Evolutionary conservation across 2,888 invertebrate genomes (phyloP).

Genomic region (Crematogaster levior): DNA sequence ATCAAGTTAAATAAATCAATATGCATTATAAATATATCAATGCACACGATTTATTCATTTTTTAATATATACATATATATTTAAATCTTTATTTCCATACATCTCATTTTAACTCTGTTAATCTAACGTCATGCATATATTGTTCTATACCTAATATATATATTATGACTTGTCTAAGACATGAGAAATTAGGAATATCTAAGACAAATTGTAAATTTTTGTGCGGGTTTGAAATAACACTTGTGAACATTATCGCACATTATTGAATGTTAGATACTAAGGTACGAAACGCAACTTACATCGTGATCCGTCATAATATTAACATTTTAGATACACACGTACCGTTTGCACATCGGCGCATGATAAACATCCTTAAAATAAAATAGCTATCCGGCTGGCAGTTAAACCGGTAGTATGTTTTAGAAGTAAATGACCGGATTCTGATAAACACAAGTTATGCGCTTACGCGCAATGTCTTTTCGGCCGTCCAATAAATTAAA

Average conservation of each 20-base stretch:
- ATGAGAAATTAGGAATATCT: neutral
- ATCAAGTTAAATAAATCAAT: neutral
- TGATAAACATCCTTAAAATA: conserved; percentile 75
- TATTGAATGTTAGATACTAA: conserved; percentile 18
- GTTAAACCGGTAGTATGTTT: conserved; percentile 79
- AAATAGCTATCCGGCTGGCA: conserved; percentile 74
- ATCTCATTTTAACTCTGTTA: neutral
- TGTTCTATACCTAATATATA: neutral
- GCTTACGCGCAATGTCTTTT: conserved; percentile 80
- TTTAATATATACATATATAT: neutral
- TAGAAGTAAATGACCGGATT: conserved; percentile 75
- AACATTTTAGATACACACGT: conserved; percentile 55
- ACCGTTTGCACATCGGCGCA: conserved; percentile 19
- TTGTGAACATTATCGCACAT: neutral
- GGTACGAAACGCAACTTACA: conserved; percentile 66
- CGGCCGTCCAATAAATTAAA: conserved; percentile 79
- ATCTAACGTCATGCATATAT: neutral
- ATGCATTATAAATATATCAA: no score
- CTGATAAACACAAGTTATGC: conserved; percentile 80
- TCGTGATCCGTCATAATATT: conserved; percentile 53
- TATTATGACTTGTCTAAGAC: neutral
- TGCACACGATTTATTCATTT: neutral
- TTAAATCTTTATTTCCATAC: neutral
- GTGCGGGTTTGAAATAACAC: neutral
- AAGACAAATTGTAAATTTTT: neutral